Evolutionary conservation across 2,797 vertebrate species (phyloP).

Genomic region (Protonibea diacanthus): DNA sequence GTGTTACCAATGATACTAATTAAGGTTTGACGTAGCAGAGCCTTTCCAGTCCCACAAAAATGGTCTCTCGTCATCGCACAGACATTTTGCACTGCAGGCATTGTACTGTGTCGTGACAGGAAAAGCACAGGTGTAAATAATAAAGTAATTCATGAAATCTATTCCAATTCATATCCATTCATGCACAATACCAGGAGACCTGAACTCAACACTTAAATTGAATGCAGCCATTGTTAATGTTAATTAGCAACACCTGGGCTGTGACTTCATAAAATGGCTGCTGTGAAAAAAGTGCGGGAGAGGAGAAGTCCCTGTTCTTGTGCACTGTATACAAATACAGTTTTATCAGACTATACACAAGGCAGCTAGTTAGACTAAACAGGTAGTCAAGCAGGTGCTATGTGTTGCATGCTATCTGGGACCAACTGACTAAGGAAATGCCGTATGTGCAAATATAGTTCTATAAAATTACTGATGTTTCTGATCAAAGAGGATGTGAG

Average conservation of each 20-base stretch:
- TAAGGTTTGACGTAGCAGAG: too few relatives aligned
- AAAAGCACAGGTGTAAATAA: not conserved
- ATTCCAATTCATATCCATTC: not conserved
- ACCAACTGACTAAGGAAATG: conserved; percentile 5
- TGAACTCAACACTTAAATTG: not conserved
- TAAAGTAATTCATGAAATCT: not conserved
- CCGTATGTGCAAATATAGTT: not conserved
- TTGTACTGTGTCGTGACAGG: not conserved
- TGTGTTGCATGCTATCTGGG: not conserved
- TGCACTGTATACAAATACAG: too few relatives aligned
- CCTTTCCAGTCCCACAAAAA: too few relatives aligned
- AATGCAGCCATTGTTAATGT: not conserved
- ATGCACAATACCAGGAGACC: not conserved
- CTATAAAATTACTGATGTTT: conserved; percentile 1
- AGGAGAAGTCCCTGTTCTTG: conserved; percentile 8
- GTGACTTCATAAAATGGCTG: not conserved
- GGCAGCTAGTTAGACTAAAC: conserved; percentile 28
- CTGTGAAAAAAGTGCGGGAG: not conserved
- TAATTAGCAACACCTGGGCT: not conserved
- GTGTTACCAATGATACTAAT: too few relatives aligned
- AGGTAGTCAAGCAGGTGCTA: not conserved
- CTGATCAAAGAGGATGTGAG: conserved; percentile 3
- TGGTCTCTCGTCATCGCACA: too few relatives aligned
- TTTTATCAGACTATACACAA: conserved; percentile 16
- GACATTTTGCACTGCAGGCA: too few relatives aligned